A percentile compares a stretch with the other conserved stretches of the same genome.
These are phyloP conservation scores for Eupithecia subfuscata DNA, from an alignment of 2,888 invertebrate species.

Conservation along the genomic window DNA sequence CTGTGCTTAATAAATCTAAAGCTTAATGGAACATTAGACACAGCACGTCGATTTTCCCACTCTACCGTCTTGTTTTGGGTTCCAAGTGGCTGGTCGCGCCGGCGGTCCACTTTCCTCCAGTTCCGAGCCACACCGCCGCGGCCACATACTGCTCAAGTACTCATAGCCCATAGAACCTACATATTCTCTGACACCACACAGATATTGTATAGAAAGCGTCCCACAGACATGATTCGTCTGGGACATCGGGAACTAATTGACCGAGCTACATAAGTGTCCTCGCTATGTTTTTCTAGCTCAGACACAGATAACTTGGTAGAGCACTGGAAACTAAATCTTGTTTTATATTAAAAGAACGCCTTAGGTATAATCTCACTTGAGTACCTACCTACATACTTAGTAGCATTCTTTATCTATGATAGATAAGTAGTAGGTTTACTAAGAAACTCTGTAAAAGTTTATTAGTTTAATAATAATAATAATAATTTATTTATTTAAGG, in stretches of 20 bases:
- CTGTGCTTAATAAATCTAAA: background rate
- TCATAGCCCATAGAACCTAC: constrained; percentile 21
- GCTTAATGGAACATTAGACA: background rate
- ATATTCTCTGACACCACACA: constrained; percentile 59
- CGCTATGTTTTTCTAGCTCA: constrained; percentile 9
- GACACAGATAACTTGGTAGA: background rate
- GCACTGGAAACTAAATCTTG: background rate
- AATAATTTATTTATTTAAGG: too few relatives aligned
- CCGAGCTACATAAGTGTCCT: constrained; percentile 7
- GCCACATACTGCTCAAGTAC: constrained; percentile 52
- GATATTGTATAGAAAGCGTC: constrained; percentile 71
- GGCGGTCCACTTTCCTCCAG: constrained; percentile 70
- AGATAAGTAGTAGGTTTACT: background rate
- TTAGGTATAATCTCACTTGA: background rate
- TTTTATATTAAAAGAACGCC: background rate
- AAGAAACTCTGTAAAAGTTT: too few relatives aligned
- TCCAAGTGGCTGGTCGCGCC: constrained; percentile 34
- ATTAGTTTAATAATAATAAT: too few relatives aligned
- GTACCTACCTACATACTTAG: background rate
- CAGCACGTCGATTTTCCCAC: background rate
- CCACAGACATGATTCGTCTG: constrained; percentile 55
- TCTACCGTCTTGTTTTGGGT: background rate
- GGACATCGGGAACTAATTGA: constrained; percentile 52
- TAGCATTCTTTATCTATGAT: background rate
- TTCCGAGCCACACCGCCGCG: constrained; percentile 63